These are phyloP conservation scores for Aphaenogaster rudis DNA, from an alignment of 1,140 invertebrate species.

Conservation along the genomic window DNA sequence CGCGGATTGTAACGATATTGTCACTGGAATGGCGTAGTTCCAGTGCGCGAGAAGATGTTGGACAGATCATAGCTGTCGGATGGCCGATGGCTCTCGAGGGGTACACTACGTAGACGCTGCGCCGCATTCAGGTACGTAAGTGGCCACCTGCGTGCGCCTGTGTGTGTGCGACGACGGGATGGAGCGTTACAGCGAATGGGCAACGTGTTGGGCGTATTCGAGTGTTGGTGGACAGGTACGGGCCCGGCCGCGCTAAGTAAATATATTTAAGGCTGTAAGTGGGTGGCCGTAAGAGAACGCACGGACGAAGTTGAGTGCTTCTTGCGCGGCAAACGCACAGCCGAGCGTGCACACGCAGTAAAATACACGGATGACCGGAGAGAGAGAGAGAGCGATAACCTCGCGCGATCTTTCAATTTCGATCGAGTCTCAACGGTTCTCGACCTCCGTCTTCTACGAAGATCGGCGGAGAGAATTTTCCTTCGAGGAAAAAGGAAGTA, in stretches of 20 bases:
- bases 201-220: constrained; percentile 22
- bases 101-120: not conserved
- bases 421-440: not conserved
- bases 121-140: constrained; percentile 22
- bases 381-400: constrained; percentile 25
- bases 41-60: constrained; percentile 30
- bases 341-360: not conserved
- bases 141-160: not conserved
- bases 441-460: not conserved
- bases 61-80: constrained; percentile 51
- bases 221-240: constrained; percentile 63
- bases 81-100: constrained; percentile 45
- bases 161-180: not conserved
- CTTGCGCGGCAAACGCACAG: not conserved
- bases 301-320: constrained; percentile 28
- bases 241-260: constrained; percentile 36
- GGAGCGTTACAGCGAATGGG: not conserved
- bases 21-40: constrained; percentile 41
- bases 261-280: constrained; percentile 66
- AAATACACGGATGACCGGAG: not conserved
- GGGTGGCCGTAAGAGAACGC: constrained; percentile 55
- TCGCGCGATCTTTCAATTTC: constrained; percentile 20
- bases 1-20: constrained; percentile 8
- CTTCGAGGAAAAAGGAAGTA: not conserved
- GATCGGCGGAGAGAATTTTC: not conserved